Base-by-base conservation (phyloP, 2,113 vertebrate genomes). In the Eidolon helvum region DNA sequence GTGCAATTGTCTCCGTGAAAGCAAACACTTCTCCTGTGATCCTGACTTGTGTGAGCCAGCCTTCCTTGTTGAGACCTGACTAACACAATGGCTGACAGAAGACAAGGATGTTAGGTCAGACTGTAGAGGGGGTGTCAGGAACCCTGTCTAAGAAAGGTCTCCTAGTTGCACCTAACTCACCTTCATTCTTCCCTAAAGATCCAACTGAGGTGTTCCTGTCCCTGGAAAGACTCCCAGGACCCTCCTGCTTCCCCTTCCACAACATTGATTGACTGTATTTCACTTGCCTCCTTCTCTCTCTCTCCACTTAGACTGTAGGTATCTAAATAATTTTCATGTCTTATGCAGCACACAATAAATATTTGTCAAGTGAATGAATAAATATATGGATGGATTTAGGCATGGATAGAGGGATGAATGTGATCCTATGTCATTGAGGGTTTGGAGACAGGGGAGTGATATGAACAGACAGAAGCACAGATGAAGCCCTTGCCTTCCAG, bases 181-280 rank as follows among this genome's bases (percentile, higher is more conserved):
- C 68, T 93, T 43, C 11, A 0, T 7, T 79, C 48, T 66, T 74
- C 40, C 43, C 53, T 10, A 4, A 21, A 66, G 35, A 40, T 26
- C 1, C 10, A 8, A 3, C 15, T 21, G 50, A 11, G 28, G 19
- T 18, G 28, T 57, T 45, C 24, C 22, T 16, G 61, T 57, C 40
- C 7, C 33, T 66, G 53, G 40, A 30, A 45, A 24, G 57, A 66
- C 38, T 18, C 38, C 45, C 48, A 9, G 33, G 65, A 22, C 1
- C 45, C 30, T n/a, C 6, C 1, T 0, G 11, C n/a, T 10, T 30
- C 43, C 43, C 78, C 24, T 26, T 33, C 75, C 18, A 18, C 1
- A 24, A 4, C 10, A 15, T 7, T 50, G 11, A 48, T 14, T 1
- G 6, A 30, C 68, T 33, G 10, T 10, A 10, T 35, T 72, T 80